A percentile compares a stretch with the other conserved stretches of the same genome.
Conservation (phyloP, 2,113 vertebrate species). For the Archilochus colubris region DNA sequence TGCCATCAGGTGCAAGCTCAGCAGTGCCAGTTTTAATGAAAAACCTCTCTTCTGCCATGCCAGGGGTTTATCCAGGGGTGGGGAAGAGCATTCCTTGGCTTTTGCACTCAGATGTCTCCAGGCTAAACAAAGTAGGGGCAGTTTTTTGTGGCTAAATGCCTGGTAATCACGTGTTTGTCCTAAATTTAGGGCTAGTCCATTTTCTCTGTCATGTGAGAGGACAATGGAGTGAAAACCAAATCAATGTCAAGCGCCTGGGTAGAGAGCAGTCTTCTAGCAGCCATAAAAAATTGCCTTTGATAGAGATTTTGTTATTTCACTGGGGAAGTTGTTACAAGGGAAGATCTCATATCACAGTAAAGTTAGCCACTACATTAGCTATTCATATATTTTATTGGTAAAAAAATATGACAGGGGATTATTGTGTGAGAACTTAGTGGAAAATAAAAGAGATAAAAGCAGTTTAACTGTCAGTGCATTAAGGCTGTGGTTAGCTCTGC, state of each 20-base stretch:
- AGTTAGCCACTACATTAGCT: slow-evolving; percentile 52
- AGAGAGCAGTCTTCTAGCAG: background rate
- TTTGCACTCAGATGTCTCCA: background rate
- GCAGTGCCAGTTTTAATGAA: slow-evolving; percentile 38
- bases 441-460: slow-evolving; percentile 64
- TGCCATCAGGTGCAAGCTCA: slow-evolving; percentile 1
- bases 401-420: slow-evolving; percentile 62
- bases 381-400: slow-evolving; percentile 60
- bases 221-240: background rate
- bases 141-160: slow-evolving; percentile 38
- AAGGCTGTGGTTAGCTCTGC: slow-evolving; percentile 55
- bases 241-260: background rate
- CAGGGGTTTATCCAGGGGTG: background rate
- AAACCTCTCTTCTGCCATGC: background rate
- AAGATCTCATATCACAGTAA: background rate
- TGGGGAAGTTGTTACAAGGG: slow-evolving; percentile 29
- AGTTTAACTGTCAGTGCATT: slow-evolving; percentile 67
- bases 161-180: background rate
- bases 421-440: slow-evolving; percentile 56
- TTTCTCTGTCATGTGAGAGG: background rate
- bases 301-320: slow-evolving; percentile 39
- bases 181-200: slow-evolving; percentile 1
- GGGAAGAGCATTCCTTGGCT: slow-evolving; percentile 16
- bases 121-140: slow-evolving; percentile 9
- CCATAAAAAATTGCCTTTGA: slow-evolving; percentile 30